Evolutionary conservation across 1,140 invertebrate genomes (phyloP), one percentile per base, ranked within the genome.

Genomic region (Nephila pilipes): DNA sequence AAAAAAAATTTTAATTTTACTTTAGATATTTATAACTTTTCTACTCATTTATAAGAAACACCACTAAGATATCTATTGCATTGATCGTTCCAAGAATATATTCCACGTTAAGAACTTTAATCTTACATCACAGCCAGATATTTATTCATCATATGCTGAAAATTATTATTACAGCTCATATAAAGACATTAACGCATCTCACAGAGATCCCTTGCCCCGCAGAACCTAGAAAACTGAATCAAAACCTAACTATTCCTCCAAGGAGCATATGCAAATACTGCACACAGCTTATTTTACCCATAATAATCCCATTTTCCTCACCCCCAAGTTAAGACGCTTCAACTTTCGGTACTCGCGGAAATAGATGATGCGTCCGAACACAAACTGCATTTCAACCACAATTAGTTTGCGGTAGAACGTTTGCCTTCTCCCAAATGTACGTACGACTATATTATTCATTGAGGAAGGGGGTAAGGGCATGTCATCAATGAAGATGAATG

Each of bases 401-500:
- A 75, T 75, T 75, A 75, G 69, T 75, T 75, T 75, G 69, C 80
- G 54, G 80, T 54, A 20, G 18, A 80, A 36, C 38, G 32, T 80
- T 46, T 80, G 38, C 32, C n/a, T 75, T 46, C 80, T 83, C 22
- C 54, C 80, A 54, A n/a, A 25, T 25, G 80, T 38, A 83, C 38
- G 38, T 54, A 54, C 38, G 54, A 83, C 80, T 83, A 46, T 46
- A 83, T 83, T 83, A 83, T 83, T 83, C 80, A 83, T 83, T 54
- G 38, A 14, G 80, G 25, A 83, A 54, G 55, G 80, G 80, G 80
- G 80, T 83, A 55, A 83, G 80, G 25, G 22, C 25, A 83, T 38
- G 54, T 83, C 80, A 55, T 83, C 80, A 83, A 83, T 83, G 80
- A 83, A 83, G 80, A 83, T 83, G 54, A 83, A 83, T 83, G 80